phyloP scores from a whole-genome alignment of 2,797 vertebrate genomes.

The Pangasius macronema region DNA sequence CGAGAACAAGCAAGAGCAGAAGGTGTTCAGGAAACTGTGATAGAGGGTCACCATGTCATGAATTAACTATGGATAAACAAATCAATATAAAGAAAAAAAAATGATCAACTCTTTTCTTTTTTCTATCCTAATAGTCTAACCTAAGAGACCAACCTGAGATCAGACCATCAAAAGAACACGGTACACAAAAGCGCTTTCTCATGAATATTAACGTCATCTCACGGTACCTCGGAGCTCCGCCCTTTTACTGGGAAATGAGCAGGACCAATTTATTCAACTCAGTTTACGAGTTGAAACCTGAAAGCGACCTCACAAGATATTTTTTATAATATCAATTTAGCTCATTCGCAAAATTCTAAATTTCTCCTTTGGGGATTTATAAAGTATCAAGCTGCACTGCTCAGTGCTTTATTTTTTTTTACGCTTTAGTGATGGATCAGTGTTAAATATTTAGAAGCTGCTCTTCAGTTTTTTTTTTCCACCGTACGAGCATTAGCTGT shows the following conservation, averaged over 20 bases:
- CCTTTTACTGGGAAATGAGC: neutral
- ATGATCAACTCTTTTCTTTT: too few relatives aligned
- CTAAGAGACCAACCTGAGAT: neutral
- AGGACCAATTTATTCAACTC: neutral
- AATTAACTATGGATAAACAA: neutral
- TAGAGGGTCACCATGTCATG: neutral
- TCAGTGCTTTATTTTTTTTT: neutral
- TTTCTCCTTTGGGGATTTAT: neutral
- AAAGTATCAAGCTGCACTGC: neutral
- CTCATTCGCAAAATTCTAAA: neutral
- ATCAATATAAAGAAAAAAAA: too few relatives aligned
- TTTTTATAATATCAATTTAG: slow-evolving; percentile 4
- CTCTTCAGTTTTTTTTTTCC: neutral
- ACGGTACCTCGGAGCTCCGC: neutral
- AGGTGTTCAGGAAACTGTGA: neutral
- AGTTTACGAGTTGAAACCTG: neutral
- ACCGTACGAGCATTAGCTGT: neutral
- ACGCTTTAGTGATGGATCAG: neutral
- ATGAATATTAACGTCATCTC: neutral
- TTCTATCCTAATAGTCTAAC: too few relatives aligned
- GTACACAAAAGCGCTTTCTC: neutral
- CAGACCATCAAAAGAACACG: neutral
- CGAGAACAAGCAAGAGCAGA: neutral
- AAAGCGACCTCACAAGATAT: neutral
- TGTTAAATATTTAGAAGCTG: slow-evolving; percentile 23